These are phyloP conservation scores for Pachyramphus minor DNA, from an alignment of 2,113 vertebrate genomes.

Conservation along the genomic window DNA sequence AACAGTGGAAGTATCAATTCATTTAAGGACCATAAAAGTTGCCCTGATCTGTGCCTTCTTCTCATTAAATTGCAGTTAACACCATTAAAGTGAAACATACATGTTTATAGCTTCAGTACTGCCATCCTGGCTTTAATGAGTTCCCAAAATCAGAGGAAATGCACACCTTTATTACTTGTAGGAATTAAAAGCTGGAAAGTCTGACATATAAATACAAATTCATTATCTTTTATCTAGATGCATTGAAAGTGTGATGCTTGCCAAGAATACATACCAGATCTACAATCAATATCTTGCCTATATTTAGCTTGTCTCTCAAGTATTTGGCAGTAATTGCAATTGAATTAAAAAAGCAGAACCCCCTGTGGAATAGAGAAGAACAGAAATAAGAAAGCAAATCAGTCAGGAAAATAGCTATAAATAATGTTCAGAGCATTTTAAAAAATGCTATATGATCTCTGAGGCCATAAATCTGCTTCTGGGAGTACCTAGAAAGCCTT, in stretches of 20 bases:
- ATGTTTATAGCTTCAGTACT: conserved; percentile 79
- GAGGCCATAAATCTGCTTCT: conserved; percentile 88
- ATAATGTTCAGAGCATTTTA: conserved; percentile 84
- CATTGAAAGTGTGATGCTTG: conserved; percentile 45
- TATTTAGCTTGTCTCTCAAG: conserved; percentile 82
- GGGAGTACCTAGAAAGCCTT: conserved; percentile 84
- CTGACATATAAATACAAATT: conserved; percentile 58
- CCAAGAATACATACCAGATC: conserved; percentile 81
- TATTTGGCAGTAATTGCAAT: conserved; percentile 84
- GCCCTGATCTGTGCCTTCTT: conserved; percentile 79
- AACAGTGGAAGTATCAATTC: conserved; percentile 82
- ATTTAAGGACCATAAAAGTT: conserved; percentile 82
- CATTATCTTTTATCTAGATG: conserved; percentile 62
- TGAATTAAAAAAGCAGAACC: conserved; percentile 85
- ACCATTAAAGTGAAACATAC: conserved; percentile 79
- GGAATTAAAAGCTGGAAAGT: conserved; percentile 70
- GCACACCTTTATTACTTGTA: conserved; percentile 72
- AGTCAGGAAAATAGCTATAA: conserved; percentile 85
- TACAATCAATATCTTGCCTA: conserved; percentile 84
- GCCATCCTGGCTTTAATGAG: conserved; percentile 79
- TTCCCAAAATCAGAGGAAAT: conserved; percentile 79
- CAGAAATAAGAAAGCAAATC: conserved; percentile 82
- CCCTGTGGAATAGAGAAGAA: conserved; percentile 82
- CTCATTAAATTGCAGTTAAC: conserved; percentile 84
- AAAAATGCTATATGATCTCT: conserved; percentile 88